Conservation (phyloP, 2,113 vertebrate genomes). For the Gadus chalcogrammus region DNA sequence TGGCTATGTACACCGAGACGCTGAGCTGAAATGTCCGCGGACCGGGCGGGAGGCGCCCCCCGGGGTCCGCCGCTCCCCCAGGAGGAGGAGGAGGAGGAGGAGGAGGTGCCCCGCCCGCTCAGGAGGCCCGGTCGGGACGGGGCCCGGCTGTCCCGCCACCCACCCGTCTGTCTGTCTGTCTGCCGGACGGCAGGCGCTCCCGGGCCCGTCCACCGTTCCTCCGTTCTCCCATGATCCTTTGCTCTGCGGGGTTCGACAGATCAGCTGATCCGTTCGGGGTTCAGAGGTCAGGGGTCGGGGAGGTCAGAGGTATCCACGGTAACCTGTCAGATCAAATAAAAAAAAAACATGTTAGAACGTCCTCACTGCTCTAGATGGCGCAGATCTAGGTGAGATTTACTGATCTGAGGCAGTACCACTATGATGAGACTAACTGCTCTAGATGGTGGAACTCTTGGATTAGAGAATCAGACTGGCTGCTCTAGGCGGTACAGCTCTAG, state of each 20-base stretch:
- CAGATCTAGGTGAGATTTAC: too few relatives aligned
- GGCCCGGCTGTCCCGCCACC: neutral
- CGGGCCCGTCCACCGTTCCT: neutral
- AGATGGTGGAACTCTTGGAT: neutral
- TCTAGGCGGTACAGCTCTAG: neutral
- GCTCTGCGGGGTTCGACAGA: conserved; percentile 17
- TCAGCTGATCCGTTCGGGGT: conserved; percentile 30
- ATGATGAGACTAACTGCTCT: neutral
- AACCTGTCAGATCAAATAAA: conserved; percentile 38
- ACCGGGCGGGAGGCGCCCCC: neutral
- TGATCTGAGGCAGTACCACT: neutral
- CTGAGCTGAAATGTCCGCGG: neutral
- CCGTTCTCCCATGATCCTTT: conserved; percentile 38
- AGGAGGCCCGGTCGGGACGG: conserved; percentile 16
- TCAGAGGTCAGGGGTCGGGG: conserved; percentile 94
- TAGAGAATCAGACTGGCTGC: too few relatives aligned
- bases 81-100: neutral
- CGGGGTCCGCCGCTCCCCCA: neutral
- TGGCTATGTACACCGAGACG: conserved; percentile 1
- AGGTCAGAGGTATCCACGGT: conserved; percentile 98
- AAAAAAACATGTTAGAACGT: neutral
- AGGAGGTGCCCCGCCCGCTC: too few relatives aligned
- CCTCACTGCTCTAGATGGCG: too few relatives aligned
- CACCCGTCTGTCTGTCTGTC: neutral
- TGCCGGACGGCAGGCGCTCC: neutral